Base-by-base conservation (phyloP, 2,113 vertebrate genomes). In the Oncorhynchus gorbuscha region DNA sequence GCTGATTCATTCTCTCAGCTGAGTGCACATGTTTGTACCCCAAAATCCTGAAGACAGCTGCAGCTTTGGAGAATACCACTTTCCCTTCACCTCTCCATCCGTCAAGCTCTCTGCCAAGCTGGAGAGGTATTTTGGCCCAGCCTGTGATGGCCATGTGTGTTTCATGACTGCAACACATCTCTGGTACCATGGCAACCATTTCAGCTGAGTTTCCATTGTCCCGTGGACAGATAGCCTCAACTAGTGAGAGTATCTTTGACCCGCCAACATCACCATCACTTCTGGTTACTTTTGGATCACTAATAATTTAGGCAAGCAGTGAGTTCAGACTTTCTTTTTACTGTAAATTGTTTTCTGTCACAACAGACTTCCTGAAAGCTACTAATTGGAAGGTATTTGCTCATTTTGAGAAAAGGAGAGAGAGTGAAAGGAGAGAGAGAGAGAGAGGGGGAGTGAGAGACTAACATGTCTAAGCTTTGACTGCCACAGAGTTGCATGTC, bases 311-410 rank as follows among this genome's bases (percentile, higher is more conserved):
- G 64, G 75, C 66, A 78, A 59, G 66, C 76, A 73, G 79, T 39
- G 18, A 75, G 82, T 82, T 88, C 72, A 73, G 68, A 77, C 76
- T 7, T 35, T 35, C 35, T 35, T 83, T 78, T 82, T 85, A 86
- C 82, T 86, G 85, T 84, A 89, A 85, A 90, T 87, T 87, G 84
- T 83, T 87, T 87, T 89, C 79, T 90, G 88, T 86, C 79, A 86
- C 88, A 82, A 89, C 86, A 88, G 86, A 85, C 90, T 78, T 73
- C 84, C 85, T 79, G 81, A 85, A 88, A 87, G 70, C 84, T 86
- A 89, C 86, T 92, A 92, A 92, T 92, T 92, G 87, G 89, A 76
- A 83, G 83, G 78, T 77, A 73, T 76, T 77, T 85, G 81, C 74
- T 77, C 85, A 77, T 88, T 88, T 87, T 86, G 81, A 69, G 81